phyloP scores from a whole-genome alignment of 2,113 vertebrate genomes.

The Gasterosteus nipponicus region DNA sequence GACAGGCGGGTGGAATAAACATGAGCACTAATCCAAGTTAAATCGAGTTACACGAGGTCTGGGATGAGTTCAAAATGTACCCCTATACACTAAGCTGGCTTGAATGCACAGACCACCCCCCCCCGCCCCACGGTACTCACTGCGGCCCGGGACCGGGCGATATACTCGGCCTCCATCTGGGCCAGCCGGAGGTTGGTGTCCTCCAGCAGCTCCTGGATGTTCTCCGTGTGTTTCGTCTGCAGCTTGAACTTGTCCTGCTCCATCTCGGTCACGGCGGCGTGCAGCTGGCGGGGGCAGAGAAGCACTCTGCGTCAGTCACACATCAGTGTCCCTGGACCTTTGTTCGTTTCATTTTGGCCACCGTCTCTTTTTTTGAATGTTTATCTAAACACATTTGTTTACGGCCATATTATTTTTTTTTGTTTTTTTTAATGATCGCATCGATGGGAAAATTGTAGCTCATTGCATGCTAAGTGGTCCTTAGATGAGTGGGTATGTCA shows the following conservation, averaged over 20 bases:
- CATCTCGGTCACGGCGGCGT: conserved; percentile 85
- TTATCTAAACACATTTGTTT: conserved; percentile 17
- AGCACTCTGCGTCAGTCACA: conserved; percentile 20
- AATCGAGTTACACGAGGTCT: conserved; percentile 12
- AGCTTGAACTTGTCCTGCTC: conserved; percentile 94
- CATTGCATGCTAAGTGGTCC: conserved; percentile 30
- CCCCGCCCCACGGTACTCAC: conserved; percentile 77
- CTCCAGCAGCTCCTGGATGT: conserved; percentile 90
- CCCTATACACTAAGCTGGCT: too few relatives aligned
- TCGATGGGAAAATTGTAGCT: conserved; percentile 16
- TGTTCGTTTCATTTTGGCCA: not conserved
- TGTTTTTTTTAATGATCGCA: conserved; percentile 16
- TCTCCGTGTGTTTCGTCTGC: conserved; percentile 89
- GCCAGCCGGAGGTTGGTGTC: conserved; percentile 87
- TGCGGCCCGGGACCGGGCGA: conserved; percentile 82
- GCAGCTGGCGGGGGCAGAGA: conserved; percentile 80
- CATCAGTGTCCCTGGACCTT: not conserved
- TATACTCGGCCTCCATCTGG: conserved; percentile 90
- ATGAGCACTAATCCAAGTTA: not conserved
- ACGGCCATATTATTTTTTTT: not conserved
- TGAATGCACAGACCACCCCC: too few relatives aligned
- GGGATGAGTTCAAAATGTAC: not conserved
- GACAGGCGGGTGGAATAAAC: conserved; percentile 4
- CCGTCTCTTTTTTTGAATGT: not conserved
- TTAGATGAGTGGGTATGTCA: conserved; percentile 44